Conservation (phyloP, 2,113 vertebrate species). For the Otolemur garnettii region DNA sequence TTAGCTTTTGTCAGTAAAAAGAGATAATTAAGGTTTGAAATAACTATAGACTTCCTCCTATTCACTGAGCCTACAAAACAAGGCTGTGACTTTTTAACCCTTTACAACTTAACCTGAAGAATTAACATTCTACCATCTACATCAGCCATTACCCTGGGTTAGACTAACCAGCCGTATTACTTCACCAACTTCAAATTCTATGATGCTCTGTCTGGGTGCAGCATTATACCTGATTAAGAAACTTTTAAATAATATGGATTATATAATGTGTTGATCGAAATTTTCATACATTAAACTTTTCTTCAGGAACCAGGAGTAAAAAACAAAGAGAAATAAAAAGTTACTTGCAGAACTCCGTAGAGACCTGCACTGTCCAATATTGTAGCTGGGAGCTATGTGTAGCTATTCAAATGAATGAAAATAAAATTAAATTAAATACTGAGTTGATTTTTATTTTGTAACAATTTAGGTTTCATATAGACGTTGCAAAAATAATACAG, state of each 20-base stretch:
- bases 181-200: background rate
- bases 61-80: conserved; percentile 62
- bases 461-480: background rate
- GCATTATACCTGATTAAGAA: background rate
- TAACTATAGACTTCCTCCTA: conserved; percentile 61
- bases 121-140: background rate
- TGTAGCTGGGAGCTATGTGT: background rate
- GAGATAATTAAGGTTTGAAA: conserved; percentile 71
- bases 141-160: background rate
- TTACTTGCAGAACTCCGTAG: background rate
- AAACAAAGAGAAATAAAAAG: background rate
- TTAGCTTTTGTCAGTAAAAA: conserved; percentile 69
- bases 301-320: background rate
- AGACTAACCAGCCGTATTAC: background rate
- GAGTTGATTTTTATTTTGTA: background rate
- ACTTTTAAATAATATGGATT: background rate
- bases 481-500: background rate
- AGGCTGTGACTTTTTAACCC: conserved; percentile 37
- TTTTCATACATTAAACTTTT: background rate
- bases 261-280: background rate
- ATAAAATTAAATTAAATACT: background rate
- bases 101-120: conserved; percentile 4
- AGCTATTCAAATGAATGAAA: conserved; percentile 20
- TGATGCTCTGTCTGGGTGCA: background rate
- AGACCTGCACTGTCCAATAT: background rate